These are phyloP conservation scores for Myotis myotis DNA, from an alignment of 2,797 vertebrate species.

Conservation along the genomic window DNA sequence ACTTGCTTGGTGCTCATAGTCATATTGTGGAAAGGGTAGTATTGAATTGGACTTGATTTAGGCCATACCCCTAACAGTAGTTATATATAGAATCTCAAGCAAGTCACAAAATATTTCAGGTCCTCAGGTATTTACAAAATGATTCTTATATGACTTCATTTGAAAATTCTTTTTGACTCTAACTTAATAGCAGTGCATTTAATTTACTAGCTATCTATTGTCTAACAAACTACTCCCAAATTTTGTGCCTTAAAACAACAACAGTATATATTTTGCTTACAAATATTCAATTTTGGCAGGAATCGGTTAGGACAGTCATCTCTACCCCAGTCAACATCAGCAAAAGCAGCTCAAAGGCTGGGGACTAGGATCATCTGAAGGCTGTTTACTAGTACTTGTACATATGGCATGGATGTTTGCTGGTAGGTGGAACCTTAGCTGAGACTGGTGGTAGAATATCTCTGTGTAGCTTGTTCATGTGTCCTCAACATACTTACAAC, in stretches of 20 bases:
- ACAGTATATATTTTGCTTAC: neutral
- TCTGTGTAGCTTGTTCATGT: neutral
- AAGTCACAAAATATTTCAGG: neutral
- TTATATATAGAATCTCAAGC: neutral
- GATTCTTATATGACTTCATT: neutral
- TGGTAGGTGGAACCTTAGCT: neutral
- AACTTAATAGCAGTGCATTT: neutral
- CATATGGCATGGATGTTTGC: neutral
- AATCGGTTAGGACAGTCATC: neutral
- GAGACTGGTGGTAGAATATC: neutral
- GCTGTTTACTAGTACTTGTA: neutral
- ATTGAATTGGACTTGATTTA: neutral
- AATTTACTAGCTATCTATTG: neutral
- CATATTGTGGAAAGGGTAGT: neutral
- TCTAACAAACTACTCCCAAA: neutral
- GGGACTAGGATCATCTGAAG: neutral
- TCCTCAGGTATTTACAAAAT: neutral
- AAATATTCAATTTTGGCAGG: neutral
- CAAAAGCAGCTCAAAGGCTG: neutral
- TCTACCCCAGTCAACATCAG: neutral
- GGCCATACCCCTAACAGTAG: neutral
- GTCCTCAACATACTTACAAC: neutral
- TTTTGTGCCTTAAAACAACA: conserved; percentile 35
- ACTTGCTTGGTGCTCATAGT: neutral
- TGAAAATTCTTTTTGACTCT: conserved; percentile 7